phyloP scores from a whole-genome alignment of 2,113 vertebrate genomes.

The Ailuropoda melanoleuca region DNA sequence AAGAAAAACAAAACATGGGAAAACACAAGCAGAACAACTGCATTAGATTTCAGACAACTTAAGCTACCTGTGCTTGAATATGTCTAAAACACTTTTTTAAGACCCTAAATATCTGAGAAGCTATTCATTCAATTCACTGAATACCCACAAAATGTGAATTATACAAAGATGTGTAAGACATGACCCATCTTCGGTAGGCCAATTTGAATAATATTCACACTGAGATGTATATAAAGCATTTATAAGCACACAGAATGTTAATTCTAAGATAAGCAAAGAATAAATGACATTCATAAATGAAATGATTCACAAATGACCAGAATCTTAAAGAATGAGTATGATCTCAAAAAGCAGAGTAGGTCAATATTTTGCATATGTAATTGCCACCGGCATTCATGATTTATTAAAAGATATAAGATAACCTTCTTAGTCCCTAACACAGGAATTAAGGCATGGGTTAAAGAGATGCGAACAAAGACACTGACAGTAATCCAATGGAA shows the following conservation, averaged over 20 bases:
- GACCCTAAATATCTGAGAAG: neutral
- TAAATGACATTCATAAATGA: neutral
- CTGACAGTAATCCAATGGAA: neutral
- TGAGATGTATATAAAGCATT: neutral
- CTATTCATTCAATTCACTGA: slow-evolving; percentile 1
- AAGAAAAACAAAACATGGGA: slow-evolving; percentile 17
- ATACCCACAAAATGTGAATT: neutral
- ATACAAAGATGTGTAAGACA: neutral
- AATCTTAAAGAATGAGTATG: neutral
- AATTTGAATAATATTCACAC: neutral
- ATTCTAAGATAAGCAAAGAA: neutral
- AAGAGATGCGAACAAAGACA: neutral
- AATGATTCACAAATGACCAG: neutral
- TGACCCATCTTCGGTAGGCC: neutral
- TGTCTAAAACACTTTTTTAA: neutral
- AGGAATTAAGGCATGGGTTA: neutral
- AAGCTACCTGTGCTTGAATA: neutral
- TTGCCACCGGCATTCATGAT: neutral
- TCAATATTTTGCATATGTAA: neutral
- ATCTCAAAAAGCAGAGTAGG: neutral
- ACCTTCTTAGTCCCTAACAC: neutral
- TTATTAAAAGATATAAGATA: neutral
- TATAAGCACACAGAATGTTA: neutral
- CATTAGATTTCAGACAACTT: slow-evolving; percentile 9
- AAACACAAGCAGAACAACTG: slow-evolving; percentile 28